A percentile compares a stretch with the other conserved stretches of the same genome.
phyloP scores from a whole-genome alignment of 2,888 invertebrate genomes.

The Scaptomyza cyrtandrae region DNA sequence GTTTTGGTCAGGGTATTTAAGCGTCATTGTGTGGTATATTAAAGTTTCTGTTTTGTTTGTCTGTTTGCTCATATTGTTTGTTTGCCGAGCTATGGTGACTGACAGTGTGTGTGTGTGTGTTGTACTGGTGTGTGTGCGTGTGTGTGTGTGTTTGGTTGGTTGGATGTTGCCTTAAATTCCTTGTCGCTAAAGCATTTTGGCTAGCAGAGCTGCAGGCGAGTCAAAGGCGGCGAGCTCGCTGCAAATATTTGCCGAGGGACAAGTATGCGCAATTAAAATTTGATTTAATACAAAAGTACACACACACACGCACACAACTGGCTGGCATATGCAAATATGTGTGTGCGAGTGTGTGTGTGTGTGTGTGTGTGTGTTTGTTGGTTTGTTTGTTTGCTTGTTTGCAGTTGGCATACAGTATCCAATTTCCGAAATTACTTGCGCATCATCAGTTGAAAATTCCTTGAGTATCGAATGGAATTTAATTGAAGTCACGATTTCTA shows the following conservation, averaged over 20 bases:
- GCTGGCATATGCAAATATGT: slow-evolving; percentile 32
- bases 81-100: slow-evolving; percentile 54
- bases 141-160: slow-evolving; percentile 29
- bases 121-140: slow-evolving; percentile 23
- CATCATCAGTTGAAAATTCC: slow-evolving; percentile 81
- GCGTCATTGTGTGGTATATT: slow-evolving; percentile 24
- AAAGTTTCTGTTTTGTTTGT: slow-evolving; percentile 53
- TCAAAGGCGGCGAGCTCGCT: slow-evolving; percentile 74
- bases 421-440: slow-evolving; percentile 83
- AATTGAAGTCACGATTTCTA: slow-evolving; percentile 84
- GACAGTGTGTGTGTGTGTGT: slow-evolving; percentile 18
- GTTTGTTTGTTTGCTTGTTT: slow-evolving; percentile 60
- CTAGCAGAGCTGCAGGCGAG: slow-evolving; percentile 56
- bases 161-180: slow-evolving; percentile 64
- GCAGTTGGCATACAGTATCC: slow-evolving; percentile 78
- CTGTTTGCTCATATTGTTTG: slow-evolving; percentile 72
- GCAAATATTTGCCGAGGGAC: slow-evolving; percentile 82
- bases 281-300: slow-evolving; percentile 75
- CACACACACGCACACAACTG: slow-evolving; percentile 26
- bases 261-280: slow-evolving; percentile 83
- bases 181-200: slow-evolving; percentile 69
- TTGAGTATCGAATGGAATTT: slow-evolving; percentile 84
- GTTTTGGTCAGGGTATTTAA: slow-evolving; percentile 17
- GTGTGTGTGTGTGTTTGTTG: slow-evolving; percentile 43
- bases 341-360: neutral